These are phyloP conservation scores for Pocillopora verrucosa DNA, from an alignment of 64 coral and sea anemone genomes.

Conservation along the genomic window DNA sequence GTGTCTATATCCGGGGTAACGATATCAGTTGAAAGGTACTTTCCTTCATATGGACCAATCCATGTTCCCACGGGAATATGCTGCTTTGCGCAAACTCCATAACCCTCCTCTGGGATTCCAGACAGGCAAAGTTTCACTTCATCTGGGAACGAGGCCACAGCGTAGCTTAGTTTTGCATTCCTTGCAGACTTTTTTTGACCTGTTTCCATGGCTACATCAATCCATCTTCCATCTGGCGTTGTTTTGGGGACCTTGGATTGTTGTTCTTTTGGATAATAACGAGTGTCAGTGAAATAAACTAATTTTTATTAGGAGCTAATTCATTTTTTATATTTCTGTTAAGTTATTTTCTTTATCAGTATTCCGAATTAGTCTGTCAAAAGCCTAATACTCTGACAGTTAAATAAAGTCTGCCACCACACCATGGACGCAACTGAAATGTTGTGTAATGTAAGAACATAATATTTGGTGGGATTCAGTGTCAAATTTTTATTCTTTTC, in stretches of 20 bases:
- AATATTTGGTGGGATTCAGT: too few relatives aligned
- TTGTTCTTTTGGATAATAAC: neutral
- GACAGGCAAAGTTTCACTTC: slow-evolving; percentile 70
- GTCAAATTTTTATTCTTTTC: too few relatives aligned
- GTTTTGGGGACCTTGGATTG: neutral
- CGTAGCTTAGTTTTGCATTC: slow-evolving; percentile 42
- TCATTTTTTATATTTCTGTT: too few relatives aligned
- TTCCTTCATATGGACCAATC: slow-evolving; percentile 89
- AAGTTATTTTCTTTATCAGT: too few relatives aligned
- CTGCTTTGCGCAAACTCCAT: slow-evolving; percentile 74
- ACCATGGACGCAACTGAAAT: too few relatives aligned
- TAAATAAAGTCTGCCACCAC: too few relatives aligned
- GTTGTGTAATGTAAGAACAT: too few relatives aligned
- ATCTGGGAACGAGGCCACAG: slow-evolving; percentile 65
- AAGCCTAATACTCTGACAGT: too few relatives aligned
- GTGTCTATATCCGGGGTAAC: slow-evolving; percentile 54
- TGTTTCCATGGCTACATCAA: neutral
- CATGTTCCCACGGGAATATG: slow-evolving; percentile 81
- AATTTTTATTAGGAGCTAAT: too few relatives aligned
- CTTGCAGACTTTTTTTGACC: neutral
- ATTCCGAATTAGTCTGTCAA: too few relatives aligned
- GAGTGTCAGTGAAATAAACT: neutral
- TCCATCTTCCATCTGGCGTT: neutral
- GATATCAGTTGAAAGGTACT: slow-evolving; percentile 45
- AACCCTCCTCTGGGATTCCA: slow-evolving; percentile 57